Evolutionary conservation across 2,888 invertebrate genomes (phyloP).

Genomic region (Dasypogon diadema): DNA sequence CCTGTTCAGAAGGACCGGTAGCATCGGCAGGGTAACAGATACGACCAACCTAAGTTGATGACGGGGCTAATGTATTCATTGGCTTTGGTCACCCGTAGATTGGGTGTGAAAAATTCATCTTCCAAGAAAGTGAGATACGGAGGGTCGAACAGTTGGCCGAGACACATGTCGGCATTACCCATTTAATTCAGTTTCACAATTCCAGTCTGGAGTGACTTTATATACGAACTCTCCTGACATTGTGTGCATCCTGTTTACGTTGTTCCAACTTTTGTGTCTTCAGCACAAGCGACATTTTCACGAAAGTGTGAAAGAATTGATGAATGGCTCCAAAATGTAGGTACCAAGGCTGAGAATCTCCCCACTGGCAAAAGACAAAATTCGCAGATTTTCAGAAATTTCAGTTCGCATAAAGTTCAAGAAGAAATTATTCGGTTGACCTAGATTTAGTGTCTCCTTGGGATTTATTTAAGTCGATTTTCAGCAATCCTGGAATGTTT

Average conservation of each 20-base stretch:
- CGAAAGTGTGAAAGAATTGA: background rate
- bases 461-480: constrained; percentile 35
- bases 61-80: constrained; percentile 41
- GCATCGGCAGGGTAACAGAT: constrained; percentile 2
- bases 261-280: background rate
- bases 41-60: constrained; percentile 7
- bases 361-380: background rate
- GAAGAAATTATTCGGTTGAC: constrained; percentile 27
- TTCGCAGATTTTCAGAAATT: constrained; percentile 5
- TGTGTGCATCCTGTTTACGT: background rate
- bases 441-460: constrained; percentile 14
- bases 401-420: constrained; percentile 1
- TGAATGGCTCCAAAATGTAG: background rate
- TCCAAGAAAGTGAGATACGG: background rate
- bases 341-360: background rate
- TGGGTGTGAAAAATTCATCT: constrained; percentile 42
- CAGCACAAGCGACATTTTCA: background rate
- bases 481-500: constrained; percentile 22
- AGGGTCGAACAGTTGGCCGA: background rate
- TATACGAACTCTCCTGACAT: background rate
- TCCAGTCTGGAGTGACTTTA: background rate
- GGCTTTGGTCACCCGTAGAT: constrained; percentile 15
- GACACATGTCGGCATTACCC: constrained; percentile 3
- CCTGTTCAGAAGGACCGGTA: background rate
- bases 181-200: constrained; percentile 7